phyloP scores from a whole-genome alignment of 2,797 vertebrate genomes.

The Gymnothorax reevesii region DNA sequence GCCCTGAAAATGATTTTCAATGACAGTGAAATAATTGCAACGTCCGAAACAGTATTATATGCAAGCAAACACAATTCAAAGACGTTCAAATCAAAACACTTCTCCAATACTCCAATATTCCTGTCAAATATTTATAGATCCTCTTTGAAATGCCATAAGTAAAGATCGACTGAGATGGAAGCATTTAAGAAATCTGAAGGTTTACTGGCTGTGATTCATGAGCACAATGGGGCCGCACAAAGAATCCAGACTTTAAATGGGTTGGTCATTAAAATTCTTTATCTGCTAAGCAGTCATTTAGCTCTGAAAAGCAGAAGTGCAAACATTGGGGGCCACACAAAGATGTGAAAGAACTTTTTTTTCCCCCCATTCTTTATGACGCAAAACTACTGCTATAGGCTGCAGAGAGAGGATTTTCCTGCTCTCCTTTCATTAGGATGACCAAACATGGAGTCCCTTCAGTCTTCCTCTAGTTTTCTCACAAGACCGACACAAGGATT shows the following conservation, averaged over 20 bases:
- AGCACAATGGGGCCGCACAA: slow-evolving; percentile 56
- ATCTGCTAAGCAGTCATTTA: slow-evolving; percentile 67
- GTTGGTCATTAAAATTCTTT: slow-evolving; percentile 67
- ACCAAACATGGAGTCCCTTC: slow-evolving; percentile 61
- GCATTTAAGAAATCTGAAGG: slow-evolving; percentile 37
- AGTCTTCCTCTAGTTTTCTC: slow-evolving; percentile 36
- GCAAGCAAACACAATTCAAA: neutral
- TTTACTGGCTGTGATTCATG: slow-evolving; percentile 51
- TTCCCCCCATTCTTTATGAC: slow-evolving; percentile 40
- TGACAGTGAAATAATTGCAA: neutral
- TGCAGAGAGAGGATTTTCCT: slow-evolving; percentile 61
- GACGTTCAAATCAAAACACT: slow-evolving; percentile 8
- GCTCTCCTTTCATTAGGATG: slow-evolving; percentile 66
- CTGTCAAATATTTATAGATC: slow-evolving; percentile 17
- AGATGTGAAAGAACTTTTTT: slow-evolving; percentile 57
- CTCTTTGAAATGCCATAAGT: neutral
- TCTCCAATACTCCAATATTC: neutral
- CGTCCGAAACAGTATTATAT: slow-evolving; percentile 6
- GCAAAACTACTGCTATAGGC: slow-evolving; percentile 55
- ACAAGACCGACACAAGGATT: neutral
- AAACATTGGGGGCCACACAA: slow-evolving; percentile 56
- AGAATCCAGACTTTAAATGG: slow-evolving; percentile 59
- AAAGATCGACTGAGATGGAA: slow-evolving; percentile 12
- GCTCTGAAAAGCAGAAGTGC: slow-evolving; percentile 55
- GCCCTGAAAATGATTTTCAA: slow-evolving; percentile 15